Percentiles rank a stretch among this genome's conserved stretches.
These are phyloP conservation scores for Drosophila heteroneura DNA, from an alignment of 2,888 invertebrate genomes.

Conservation along the genomic window DNA sequence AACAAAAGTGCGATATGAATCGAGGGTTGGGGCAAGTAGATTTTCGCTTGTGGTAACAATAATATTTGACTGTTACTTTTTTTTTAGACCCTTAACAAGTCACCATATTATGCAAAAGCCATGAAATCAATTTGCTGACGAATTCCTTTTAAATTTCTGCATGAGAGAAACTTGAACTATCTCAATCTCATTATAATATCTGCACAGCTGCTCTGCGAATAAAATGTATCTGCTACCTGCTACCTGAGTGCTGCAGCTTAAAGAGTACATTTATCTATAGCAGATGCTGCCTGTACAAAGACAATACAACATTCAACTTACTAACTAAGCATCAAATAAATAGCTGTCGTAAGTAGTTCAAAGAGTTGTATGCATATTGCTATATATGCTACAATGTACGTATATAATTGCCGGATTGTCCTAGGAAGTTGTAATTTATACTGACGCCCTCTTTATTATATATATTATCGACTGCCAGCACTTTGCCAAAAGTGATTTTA, in stretches of 20 bases:
- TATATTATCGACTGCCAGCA: too few relatives aligned
- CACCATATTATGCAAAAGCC: slow-evolving; percentile 1
- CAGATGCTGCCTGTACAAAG: background rate
- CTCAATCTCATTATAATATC: background rate
- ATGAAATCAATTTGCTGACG: slow-evolving; percentile 24
- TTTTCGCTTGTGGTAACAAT: slow-evolving; percentile 9
- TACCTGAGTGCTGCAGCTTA: background rate
- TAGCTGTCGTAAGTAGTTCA: background rate
- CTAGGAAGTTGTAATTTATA: too few relatives aligned
- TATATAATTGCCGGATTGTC: too few relatives aligned
- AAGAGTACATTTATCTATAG: background rate
- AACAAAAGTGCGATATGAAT: slow-evolving; percentile 30
- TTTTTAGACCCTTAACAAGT: slow-evolving; percentile 1
- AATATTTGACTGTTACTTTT: slow-evolving; percentile 23
- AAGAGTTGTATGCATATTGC: background rate
- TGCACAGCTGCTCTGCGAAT: background rate
- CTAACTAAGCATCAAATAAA: background rate
- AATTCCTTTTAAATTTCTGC: slow-evolving; percentile 6
- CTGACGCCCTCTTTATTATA: too few relatives aligned
- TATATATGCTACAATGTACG: too few relatives aligned
- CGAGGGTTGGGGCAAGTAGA: background rate
- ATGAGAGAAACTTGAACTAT: background rate
- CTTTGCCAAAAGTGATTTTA: background rate
- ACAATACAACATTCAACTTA: background rate
- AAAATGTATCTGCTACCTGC: background rate